Base-by-base conservation (phyloP, 2,797 vertebrate genomes). In the Gallinago nigripennis region DNA sequence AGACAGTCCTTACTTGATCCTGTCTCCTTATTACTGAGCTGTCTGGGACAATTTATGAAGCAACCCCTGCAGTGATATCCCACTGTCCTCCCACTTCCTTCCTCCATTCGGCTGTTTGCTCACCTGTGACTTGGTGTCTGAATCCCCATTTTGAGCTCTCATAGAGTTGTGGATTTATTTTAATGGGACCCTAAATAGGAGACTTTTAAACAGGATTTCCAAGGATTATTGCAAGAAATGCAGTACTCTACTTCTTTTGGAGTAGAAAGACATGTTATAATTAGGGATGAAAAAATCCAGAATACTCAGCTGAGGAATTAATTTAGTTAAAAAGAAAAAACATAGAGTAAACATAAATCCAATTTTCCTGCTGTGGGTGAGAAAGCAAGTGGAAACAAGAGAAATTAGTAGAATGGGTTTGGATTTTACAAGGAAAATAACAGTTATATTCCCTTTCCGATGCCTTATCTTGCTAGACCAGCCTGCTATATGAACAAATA, bases 21-120 rank as follows among this genome's bases (percentile, higher is more conserved):
- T 53, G 3, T 64, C 41, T 90, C 57, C 53, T 88, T 63, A 73
- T 71, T 77, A 70, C 5, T 23, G 54, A 95, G 28, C 31, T 82
- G 66, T 75, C 73, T 48, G 43, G 50, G 78, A 39, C 66, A 91
- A 94, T 94, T 94, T 90, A 88, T 91, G 66, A 86, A 91, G 25
- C 39, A 90, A 58, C 94, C 91, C 91, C 85, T 94, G 92, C 0
- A 0, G 2, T 63, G 72, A 63, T 77, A 87, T 14, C 41, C 85
- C 0, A 0, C 33, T 83, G 57, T 92, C 91, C 77, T 95, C 80
- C 70, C 46, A 73, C 66, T 88, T 95, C 80, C 65, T 92, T 90
- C 85, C 66, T 79, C 48, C 46, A 2, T 70, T 88, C 53, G 66
- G 25, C 35, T 84, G 18, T 91, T 94, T 95, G 23, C 58, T 95